Percentiles rank a stretch among this genome's conserved stretches.
Conservation (phyloP, 2,113 vertebrate species). For the Dromaius novaehollandiae region DNA sequence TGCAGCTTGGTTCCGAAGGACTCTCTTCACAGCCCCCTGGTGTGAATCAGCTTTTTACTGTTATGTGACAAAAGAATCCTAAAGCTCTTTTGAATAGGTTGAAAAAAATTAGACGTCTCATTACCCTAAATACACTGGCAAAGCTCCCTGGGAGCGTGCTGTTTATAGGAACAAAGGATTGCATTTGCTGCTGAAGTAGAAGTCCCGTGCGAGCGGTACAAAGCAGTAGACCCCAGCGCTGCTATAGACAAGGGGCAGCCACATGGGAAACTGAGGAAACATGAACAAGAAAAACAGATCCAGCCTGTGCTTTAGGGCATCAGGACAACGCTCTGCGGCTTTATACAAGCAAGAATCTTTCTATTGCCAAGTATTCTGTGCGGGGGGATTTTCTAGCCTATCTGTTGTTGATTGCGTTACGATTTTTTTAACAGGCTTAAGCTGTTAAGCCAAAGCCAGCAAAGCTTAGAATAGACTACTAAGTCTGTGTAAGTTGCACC, state of each 20-base stretch:
- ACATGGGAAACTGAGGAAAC: accelerated
- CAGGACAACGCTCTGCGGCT: not conserved
- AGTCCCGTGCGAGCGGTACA: not conserved
- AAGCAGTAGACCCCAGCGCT: not conserved
- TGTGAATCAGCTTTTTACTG: not conserved
- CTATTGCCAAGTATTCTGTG: not conserved
- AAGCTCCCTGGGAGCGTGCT: not conserved
- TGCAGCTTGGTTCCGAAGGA: not conserved
- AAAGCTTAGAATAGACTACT: constrained; percentile 5
- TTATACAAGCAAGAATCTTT: not conserved
- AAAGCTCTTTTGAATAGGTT: constrained; percentile 26
- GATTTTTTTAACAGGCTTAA: not conserved
- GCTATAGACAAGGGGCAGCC: not conserved
- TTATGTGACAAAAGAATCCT: not conserved
- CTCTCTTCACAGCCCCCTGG: accelerated
- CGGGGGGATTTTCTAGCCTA: not conserved
- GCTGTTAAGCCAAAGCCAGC: not conserved
- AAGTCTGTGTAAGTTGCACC: not conserved
- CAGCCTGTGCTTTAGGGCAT: not conserved
- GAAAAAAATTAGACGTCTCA: not conserved
- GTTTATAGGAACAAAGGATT: not conserved
- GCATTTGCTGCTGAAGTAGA: not conserved
- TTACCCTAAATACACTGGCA: not conserved
- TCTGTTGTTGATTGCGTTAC: not conserved
- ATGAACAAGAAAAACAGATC: not conserved